Evolutionary conservation across 1,140 invertebrate genomes (phyloP).

Genomic region (Meloidogyne chitwoodi): DNA sequence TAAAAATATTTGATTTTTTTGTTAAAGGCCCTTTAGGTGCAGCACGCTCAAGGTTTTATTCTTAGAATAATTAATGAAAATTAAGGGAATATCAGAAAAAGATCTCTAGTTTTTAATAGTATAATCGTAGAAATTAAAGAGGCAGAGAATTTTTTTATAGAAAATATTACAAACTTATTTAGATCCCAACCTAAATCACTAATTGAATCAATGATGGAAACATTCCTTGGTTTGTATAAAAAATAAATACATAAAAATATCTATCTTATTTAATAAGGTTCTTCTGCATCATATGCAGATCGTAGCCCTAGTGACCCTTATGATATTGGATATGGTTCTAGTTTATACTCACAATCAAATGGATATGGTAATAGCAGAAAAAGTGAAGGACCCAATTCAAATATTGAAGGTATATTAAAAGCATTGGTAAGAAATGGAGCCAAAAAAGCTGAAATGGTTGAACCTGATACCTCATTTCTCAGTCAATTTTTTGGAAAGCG

Average conservation of each 20-base stretch:
- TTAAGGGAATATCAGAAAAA: too few species aligned
- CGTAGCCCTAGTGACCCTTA: neutral
- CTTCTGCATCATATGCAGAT: neutral
- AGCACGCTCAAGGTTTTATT: neutral
- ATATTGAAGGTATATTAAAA: slow-evolving; percentile 9
- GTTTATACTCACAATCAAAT: neutral
- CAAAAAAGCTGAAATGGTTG: slow-evolving; percentile 1
- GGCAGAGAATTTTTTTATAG: too few species aligned
- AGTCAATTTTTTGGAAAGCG: slow-evolving; percentile 17
- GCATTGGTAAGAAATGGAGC: slow-evolving; percentile 7
- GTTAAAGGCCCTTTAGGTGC: slow-evolving; percentile 23
- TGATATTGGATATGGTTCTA: slow-evolving; percentile 1
- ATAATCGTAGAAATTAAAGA: too few species aligned
- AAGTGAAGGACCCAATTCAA: slow-evolving; percentile 1
- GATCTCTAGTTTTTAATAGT: too few species aligned
- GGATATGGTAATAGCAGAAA: slow-evolving; percentile 1
- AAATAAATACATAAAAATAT: neutral
- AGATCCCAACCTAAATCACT: slow-evolving; percentile 18
- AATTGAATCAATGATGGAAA: slow-evolving; percentile 27
- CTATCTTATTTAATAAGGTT: neutral
- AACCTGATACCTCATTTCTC: slow-evolving; percentile 11
- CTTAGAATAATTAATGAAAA: neutral
- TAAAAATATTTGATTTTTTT: neutral
- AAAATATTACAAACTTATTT: neutral
- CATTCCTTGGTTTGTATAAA: slow-evolving; percentile 22